phyloP scores from a whole-genome alignment of 2,797 vertebrate genomes.

The Alauda arvensis region DNA sequence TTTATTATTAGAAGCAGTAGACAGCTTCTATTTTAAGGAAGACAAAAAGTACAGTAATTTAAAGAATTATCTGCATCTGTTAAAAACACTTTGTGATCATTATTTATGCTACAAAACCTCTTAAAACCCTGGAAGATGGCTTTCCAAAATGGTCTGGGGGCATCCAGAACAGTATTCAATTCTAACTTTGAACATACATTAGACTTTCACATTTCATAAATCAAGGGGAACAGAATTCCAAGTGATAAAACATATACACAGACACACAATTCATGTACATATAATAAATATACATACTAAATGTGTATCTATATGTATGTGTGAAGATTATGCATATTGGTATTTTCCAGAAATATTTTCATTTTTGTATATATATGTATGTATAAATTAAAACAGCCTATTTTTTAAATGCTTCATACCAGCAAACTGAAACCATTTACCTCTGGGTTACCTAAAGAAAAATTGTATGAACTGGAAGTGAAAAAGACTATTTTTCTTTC shows the following conservation, averaged over 20 bases:
- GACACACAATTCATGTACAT: not conserved
- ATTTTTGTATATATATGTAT: not conserved
- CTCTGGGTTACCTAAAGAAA: not conserved
- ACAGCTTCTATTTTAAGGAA: not conserved
- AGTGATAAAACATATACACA: not conserved
- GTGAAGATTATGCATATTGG: not conserved
- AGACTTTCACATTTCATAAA: not conserved
- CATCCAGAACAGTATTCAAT: not conserved
- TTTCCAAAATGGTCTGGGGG: not conserved
- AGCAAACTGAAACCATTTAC: not conserved
- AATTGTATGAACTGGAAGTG: not conserved
- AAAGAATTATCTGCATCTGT: not conserved
- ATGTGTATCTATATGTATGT: not conserved
- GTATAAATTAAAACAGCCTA: not conserved
- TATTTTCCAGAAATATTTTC: not conserved
- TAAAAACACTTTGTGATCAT: not conserved
- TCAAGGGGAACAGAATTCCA: not conserved
- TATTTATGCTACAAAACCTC: not conserved
- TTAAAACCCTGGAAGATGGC: not conserved
- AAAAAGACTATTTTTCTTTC: not conserved
- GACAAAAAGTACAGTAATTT: not conserved
- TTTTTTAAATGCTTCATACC: not conserved
- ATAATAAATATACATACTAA: not conserved
- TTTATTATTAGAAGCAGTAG: slow-evolving; percentile 13
- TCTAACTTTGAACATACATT: not conserved